These are phyloP conservation scores for Varecia variegata DNA, from an alignment of 2,797 vertebrate genomes.

Conservation along the genomic window DNA sequence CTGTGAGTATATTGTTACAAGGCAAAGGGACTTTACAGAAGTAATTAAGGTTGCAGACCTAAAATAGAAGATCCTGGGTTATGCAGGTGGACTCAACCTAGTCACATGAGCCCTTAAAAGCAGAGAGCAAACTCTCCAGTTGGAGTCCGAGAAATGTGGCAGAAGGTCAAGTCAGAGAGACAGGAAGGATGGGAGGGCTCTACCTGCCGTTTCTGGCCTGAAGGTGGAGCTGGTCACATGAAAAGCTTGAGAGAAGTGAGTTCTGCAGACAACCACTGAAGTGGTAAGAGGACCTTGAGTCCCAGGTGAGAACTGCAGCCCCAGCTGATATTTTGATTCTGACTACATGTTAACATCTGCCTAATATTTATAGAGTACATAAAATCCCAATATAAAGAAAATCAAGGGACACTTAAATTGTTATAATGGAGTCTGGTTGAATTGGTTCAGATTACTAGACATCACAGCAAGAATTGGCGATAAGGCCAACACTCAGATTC, in stretches of 20 bases:
- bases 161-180: not conserved
- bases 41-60: not conserved
- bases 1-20: not conserved
- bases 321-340: not conserved
- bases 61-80: not conserved
- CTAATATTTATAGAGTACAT: not conserved
- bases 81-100: not conserved
- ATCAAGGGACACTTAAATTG: not conserved
- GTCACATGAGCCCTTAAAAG: not conserved
- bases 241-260: not conserved
- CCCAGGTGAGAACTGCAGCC: not conserved
- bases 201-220: not conserved
- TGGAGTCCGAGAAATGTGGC: not conserved
- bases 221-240: not conserved
- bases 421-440: not conserved
- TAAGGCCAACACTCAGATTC: not conserved
- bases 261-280: not conserved
- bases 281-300: not conserved
- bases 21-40: not conserved
- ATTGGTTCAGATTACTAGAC: not conserved
- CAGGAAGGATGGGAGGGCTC: not conserved
- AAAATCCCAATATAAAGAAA: not conserved
- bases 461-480: not conserved
- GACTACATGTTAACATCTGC: not conserved
- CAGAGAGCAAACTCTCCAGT: not conserved